Base-by-base conservation (phyloP, 1,140 invertebrate species). In the Lordiphosa stackelbergi region DNA sequence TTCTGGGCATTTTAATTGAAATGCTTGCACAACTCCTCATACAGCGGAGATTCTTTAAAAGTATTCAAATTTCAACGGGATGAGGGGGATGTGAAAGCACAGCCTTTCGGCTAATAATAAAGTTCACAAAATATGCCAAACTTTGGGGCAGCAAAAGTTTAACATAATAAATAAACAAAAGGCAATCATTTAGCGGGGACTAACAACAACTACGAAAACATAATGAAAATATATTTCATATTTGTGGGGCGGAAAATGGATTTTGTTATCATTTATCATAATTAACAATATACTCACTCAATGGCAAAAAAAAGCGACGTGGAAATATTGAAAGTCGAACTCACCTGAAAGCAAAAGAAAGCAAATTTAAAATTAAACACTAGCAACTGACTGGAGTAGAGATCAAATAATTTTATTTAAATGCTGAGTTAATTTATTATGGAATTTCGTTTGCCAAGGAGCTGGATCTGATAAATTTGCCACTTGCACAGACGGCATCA, bases 101-200 rank as follows among this genome's bases (percentile, higher is more conserved):
- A 37, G 41, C 49, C 42, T 66, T 53, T 53, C 36, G 51, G 24
- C 55, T 85, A 85, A 85, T 85, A 85, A 85, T 85, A 75, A 85
- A 85, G 77, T 85, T 85, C 73, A 69, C 70, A 66, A 84, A 84
- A 85, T 79, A 86, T 84, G 73, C 83, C 66, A 79, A 85, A 85
- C 61, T 85, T 85, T 85, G 46, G 16, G 36, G 28, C 34, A 36
- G 46, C 48, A 52, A 83, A 77, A 83, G 60, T 83, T 83, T 63
- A 70, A 54, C 78, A 83, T 83, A 83, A 83, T 77, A 83, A 81
- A 84, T 84, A 81, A 84, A 81, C 56, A 77, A 60, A 59, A 59
- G 59, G 49, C 38, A 75, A 62, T 60, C 52, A 62, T 66, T 66
- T 54, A 41, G 42, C 31, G 49, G 22, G 16, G 28, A 37, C 57